Evolutionary conservation across 2,113 vertebrate genomes (phyloP).

Genomic region (Oncorhynchus kisutch): DNA sequence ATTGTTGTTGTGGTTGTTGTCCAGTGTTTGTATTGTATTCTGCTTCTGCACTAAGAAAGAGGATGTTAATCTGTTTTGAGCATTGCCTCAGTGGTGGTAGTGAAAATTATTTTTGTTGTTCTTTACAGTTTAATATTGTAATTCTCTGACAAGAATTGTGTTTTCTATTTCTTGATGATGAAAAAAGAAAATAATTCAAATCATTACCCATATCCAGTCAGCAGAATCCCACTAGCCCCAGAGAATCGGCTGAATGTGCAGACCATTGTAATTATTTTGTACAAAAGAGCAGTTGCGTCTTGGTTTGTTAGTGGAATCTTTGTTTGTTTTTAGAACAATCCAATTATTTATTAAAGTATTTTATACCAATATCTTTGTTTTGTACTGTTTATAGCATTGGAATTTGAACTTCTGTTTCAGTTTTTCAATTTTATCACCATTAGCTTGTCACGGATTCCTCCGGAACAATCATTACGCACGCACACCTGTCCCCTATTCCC

Average conservation of each 20-base stretch:
- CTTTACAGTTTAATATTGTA: slow-evolving; percentile 50
- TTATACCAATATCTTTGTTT: slow-evolving; percentile 77
- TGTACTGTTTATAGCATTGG: slow-evolving; percentile 9
- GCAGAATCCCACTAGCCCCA: slow-evolving; percentile 17
- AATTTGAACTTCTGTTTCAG: background rate
- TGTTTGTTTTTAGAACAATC: slow-evolving; percentile 81
- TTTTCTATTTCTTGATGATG: slow-evolving; percentile 28
- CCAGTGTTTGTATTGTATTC: slow-evolving; percentile 68
- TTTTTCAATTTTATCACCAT: background rate
- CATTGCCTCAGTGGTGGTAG: slow-evolving; percentile 63
- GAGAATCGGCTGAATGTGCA: slow-evolving; percentile 49
- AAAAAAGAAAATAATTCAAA: slow-evolving; percentile 35
- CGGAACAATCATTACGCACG: no score
- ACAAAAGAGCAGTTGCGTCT: slow-evolving; percentile 77
- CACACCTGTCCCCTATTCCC: no score
- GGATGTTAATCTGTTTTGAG: slow-evolving; percentile 37
- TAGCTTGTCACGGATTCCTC: no score
- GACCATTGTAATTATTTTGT: slow-evolving; percentile 78
- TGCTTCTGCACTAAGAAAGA: slow-evolving; percentile 68
- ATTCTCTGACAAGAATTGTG: slow-evolving; percentile 40
- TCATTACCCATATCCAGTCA: slow-evolving; percentile 33
- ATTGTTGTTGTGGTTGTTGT: slow-evolving; percentile 53
- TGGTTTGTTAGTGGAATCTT: slow-evolving; percentile 79
- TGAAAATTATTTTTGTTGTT: slow-evolving; percentile 51
- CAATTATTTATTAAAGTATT: slow-evolving; percentile 94